phyloP scores from a whole-genome alignment of 1,140 invertebrate genomes.

The Halictus rubicundus region DNA sequence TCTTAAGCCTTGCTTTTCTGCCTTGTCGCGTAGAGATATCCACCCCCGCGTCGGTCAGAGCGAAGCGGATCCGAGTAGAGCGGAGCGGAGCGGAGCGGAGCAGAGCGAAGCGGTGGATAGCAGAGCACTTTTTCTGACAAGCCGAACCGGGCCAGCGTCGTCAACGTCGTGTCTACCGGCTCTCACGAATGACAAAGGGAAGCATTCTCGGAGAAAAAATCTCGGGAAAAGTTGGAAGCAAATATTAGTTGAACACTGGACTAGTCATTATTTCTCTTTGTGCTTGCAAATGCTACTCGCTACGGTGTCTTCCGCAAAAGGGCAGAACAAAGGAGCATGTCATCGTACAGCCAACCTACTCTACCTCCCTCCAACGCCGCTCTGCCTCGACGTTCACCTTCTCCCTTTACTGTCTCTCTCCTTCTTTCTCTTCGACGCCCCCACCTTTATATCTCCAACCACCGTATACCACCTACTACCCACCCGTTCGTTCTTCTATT shows the following conservation, averaged over 20 bases:
- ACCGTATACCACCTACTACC: slow-evolving; percentile 46
- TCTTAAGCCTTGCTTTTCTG: slow-evolving; percentile 53
- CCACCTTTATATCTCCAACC: slow-evolving; percentile 40
- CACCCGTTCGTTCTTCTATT: slow-evolving; percentile 34
- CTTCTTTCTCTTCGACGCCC: slow-evolving; percentile 31
- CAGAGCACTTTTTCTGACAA: slow-evolving; percentile 47
- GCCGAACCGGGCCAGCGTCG: slow-evolving; percentile 48
- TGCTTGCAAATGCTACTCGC: slow-evolving; percentile 63
- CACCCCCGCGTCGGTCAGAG: neutral
- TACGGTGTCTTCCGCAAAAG: slow-evolving; percentile 70
- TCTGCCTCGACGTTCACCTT: slow-evolving; percentile 31
- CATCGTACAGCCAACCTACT: slow-evolving; percentile 52
- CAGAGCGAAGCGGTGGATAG: no score
- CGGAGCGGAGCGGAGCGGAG: no score
- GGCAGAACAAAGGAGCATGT: slow-evolving; percentile 72
- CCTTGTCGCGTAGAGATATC: slow-evolving; percentile 31
- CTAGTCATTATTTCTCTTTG: slow-evolving; percentile 76
- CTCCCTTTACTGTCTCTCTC: slow-evolving; percentile 14
- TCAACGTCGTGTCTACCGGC: slow-evolving; percentile 47
- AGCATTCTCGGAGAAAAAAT: slow-evolving; percentile 60
- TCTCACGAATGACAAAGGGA: slow-evolving; percentile 59
- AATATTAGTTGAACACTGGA: slow-evolving; percentile 79
- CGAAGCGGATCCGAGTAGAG: neutral
- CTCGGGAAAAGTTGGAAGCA: slow-evolving; percentile 71
- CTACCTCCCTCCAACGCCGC: slow-evolving; percentile 15